A percentile compares a stretch with the other conserved stretches of the same genome.
Evolutionary conservation across 2,113 vertebrate genomes (phyloP).

Genomic region (Baryphthengus martii): DNA sequence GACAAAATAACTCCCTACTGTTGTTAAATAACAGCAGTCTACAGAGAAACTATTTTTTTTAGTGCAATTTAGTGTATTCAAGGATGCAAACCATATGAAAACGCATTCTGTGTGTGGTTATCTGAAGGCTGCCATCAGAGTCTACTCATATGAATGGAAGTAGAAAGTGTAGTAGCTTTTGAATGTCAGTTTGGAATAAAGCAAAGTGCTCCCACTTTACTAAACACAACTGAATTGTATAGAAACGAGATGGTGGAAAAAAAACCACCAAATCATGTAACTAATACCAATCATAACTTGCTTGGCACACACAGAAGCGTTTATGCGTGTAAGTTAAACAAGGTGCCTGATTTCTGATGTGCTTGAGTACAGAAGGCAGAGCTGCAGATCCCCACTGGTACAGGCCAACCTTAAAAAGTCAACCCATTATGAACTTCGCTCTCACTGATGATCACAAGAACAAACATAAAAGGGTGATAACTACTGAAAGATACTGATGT

Average conservation of each 20-base stretch:
- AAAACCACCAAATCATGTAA: neutral
- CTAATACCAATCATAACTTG: neutral
- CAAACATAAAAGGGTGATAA: neutral
- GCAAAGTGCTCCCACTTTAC: neutral
- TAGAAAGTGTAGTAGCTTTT: neutral
- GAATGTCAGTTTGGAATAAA: neutral
- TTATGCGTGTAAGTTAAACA: neutral
- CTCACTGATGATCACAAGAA: neutral
- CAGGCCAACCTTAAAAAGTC: neutral
- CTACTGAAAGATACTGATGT: neutral
- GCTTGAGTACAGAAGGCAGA: neutral
- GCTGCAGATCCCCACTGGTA: neutral
- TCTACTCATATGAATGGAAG: accelerated
- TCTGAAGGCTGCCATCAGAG: neutral
- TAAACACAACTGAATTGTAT: accelerated
- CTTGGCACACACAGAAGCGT: neutral
- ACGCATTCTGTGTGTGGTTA: neutral
- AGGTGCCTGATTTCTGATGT: neutral
- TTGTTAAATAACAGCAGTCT: neutral
- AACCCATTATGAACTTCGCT: neutral
- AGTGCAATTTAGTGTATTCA: neutral
- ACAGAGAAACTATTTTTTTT: neutral
- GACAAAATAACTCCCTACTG: neutral
- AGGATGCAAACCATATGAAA: neutral
- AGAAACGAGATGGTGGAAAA: neutral